These are phyloP conservation scores for Poicephalus gulielmi DNA, from an alignment of 2,113 vertebrate species.

Conservation along the genomic window DNA sequence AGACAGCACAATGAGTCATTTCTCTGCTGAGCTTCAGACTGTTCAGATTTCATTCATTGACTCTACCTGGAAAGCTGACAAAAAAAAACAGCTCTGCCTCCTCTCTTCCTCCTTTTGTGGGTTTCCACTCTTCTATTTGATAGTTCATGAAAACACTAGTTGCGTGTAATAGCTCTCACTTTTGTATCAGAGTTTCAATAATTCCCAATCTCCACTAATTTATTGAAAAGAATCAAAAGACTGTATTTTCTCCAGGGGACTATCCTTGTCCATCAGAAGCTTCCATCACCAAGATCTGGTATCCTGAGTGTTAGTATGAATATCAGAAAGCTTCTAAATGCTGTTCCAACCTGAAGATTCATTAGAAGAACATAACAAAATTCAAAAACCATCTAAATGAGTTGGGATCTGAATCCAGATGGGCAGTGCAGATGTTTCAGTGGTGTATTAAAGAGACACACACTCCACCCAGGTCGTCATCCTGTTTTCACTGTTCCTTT, in stretches of 20 bases:
- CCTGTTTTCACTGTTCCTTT: neutral
- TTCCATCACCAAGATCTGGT: neutral
- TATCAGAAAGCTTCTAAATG: neutral
- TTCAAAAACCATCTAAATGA: neutral
- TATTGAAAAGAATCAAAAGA: neutral
- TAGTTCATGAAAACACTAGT: neutral
- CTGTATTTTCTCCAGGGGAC: neutral
- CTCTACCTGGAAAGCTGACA: neutral
- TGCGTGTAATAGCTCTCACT: neutral
- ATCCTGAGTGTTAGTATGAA: neutral
- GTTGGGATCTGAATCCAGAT: neutral
- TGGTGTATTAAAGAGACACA: neutral
- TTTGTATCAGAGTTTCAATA: neutral
- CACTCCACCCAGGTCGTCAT: neutral
- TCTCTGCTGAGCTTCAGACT: neutral
- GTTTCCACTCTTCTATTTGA: neutral
- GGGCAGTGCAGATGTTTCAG: neutral
- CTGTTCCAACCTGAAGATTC: neutral
- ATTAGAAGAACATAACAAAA: neutral
- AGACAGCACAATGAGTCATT: neutral
- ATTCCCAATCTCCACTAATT: neutral
- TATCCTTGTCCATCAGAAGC: neutral
- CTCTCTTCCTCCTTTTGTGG: neutral
- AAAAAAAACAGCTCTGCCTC: neutral
- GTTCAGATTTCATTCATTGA: neutral